A percentile compares a stretch with the other conserved stretches of the same genome.
These are phyloP conservation scores for Linyphia triangularis DNA, from an alignment of 2,888 invertebrate species.

Conservation along the genomic window DNA sequence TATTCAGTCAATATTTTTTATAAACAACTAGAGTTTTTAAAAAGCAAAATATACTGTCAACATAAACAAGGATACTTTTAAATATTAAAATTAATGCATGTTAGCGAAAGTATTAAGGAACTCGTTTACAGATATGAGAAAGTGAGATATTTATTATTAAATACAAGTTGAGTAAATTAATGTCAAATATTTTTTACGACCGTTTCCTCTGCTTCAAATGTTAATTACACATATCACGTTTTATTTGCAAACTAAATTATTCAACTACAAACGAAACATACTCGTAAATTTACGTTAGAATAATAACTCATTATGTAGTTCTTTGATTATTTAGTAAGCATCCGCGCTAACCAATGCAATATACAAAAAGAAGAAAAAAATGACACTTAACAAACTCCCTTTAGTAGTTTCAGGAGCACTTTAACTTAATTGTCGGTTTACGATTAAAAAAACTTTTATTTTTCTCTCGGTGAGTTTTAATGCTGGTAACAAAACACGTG, in stretches of 20 bases:
- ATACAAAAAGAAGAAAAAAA: slow-evolving; percentile 1
- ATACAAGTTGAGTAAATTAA: not conserved
- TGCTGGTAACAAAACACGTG: not conserved
- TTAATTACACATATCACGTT: slow-evolving; percentile 17
- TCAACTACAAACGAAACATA: slow-evolving; percentile 1
- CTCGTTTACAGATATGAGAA: no score
- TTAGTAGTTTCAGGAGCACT: not conserved
- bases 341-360: not conserved
- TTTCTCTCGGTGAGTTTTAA: slow-evolving; percentile 7
- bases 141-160: not conserved
- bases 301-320: not conserved
- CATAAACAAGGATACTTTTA: no score
- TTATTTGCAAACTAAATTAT: slow-evolving; percentile 23
- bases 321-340: slow-evolving; percentile 29
- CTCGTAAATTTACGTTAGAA: not conserved
- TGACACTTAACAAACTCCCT: not conserved
- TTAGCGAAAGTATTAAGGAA: no score
- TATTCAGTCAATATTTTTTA: no score
- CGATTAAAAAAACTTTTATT: not conserved
- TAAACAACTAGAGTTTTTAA: no score
- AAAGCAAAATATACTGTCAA: not conserved
- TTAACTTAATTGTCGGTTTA: slow-evolving; percentile 43
- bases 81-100: no score
- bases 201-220: not conserved
- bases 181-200: not conserved